A percentile compares a stretch with the other conserved stretches of the same genome.
These are phyloP conservation scores for Stichopus chloronotus DNA, from an alignment of 35 echinoderm and acorn worm species.

Conservation along the genomic window DNA sequence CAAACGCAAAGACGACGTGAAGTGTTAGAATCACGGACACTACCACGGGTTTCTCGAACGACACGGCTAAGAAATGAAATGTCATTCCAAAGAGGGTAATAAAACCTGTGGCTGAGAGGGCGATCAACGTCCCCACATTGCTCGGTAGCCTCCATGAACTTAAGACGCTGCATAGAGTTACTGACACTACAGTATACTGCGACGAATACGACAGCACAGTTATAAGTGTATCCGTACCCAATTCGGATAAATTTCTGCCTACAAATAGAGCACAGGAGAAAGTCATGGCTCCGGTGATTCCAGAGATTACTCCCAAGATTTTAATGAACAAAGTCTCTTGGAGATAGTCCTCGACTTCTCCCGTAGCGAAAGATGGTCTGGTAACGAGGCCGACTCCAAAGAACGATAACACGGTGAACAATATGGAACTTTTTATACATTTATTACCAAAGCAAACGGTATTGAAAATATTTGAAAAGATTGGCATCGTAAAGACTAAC, in stretches of 20 bases:
- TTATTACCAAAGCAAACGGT: background rate
- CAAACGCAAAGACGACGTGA: constrained; percentile 1
- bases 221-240: background rate
- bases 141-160: background rate
- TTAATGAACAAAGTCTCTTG: background rate
- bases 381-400: constrained; percentile 17
- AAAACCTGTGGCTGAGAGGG: constrained; percentile 4
- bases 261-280: background rate
- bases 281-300: background rate
- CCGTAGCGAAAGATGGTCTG: background rate
- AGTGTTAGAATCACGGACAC: constrained; percentile 11
- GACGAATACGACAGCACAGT: constrained; percentile 19
- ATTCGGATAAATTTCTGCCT: background rate
- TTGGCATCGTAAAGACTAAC: constrained; percentile 22
- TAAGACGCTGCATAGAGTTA: background rate
- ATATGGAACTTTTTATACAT: background rate
- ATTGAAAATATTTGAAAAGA: constrained; percentile 3
- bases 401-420: constrained; percentile 14
- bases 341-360: background rate
- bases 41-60: background rate
- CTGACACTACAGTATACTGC: constrained; percentile 7
- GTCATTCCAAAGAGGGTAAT: constrained; percentile 7
- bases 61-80: constrained; percentile 16
- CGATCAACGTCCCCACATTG: background rate
- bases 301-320: background rate